phyloP scores from a whole-genome alignment of 1,140 invertebrate genomes.

The Ectropis grisescens region DNA sequence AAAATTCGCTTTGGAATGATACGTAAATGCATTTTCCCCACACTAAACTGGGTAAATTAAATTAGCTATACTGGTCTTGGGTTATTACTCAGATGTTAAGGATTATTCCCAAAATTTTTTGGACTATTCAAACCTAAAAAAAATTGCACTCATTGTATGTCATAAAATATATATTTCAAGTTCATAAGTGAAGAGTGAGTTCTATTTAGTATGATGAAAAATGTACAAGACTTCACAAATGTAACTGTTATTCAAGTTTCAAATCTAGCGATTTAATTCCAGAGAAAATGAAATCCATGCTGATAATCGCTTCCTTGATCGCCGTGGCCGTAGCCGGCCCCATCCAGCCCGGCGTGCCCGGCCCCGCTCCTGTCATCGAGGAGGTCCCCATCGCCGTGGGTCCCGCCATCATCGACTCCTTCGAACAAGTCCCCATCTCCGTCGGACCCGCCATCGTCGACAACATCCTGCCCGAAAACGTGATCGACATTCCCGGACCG shows the following conservation, averaged over 20 bases:
- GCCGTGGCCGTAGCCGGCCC: conserved; percentile 18
- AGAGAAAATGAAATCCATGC: conserved; percentile 19
- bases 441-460: conserved; percentile 14
- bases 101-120: too few species aligned
- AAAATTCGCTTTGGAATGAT: too few species aligned
- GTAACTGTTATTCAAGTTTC: background rate
- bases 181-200: too few species aligned
- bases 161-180: too few species aligned
- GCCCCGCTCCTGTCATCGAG: conserved; percentile 10
- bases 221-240: background rate
- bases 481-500: background rate
- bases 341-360: conserved; percentile 8
- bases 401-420: conserved; percentile 1
- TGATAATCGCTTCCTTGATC: conserved; percentile 13
- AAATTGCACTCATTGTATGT: too few species aligned
- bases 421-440: conserved; percentile 7
- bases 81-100: too few species aligned
- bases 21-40: too few species aligned
- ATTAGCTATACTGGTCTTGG: too few species aligned
- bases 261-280: too few species aligned
- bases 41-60: too few species aligned
- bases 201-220: too few species aligned
- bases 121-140: too few species aligned
- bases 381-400: background rate
- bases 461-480: conserved; percentile 3